Conservation (phyloP, 2,797 vertebrate species). For the Harpagifer antarcticus region DNA sequence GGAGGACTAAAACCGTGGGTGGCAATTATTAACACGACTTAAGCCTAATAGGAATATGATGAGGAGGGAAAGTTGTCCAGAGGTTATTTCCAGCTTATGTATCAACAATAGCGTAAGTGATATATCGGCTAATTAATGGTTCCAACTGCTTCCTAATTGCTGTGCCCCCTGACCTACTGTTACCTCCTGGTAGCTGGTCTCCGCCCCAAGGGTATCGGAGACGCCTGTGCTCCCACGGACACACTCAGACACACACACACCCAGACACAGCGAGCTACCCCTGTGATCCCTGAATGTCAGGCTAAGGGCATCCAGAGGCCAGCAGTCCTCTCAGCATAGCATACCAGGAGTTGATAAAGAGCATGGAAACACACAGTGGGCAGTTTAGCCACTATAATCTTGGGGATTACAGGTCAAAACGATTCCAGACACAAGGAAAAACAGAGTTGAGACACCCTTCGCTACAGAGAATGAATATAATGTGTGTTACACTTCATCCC, state of each 20-base stretch:
- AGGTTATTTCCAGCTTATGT: constrained; percentile 64
- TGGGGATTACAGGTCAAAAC: constrained; percentile 80
- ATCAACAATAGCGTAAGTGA: constrained; percentile 72
- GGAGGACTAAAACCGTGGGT: constrained; percentile 15
- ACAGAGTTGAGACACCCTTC: constrained; percentile 38
- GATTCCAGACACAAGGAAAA: constrained; percentile 65
- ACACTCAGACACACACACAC: constrained; percentile 17
- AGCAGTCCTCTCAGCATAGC: constrained; percentile 69
- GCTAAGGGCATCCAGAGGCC: constrained; percentile 77
- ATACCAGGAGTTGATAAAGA: constrained; percentile 76
- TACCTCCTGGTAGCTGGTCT: constrained; percentile 68
- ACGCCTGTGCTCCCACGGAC: constrained; percentile 34
- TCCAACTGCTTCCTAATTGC: constrained; percentile 79
- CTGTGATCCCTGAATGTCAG: constrained; percentile 81
- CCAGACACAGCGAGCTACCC: constrained; percentile 64
- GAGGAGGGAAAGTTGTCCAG: constrained; percentile 58
- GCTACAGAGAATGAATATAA: constrained; percentile 43
- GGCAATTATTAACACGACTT: constrained; percentile 47
- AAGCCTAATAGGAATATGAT: constrained; percentile 50
- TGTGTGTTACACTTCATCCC: constrained; percentile 25
- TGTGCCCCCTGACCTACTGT: constrained; percentile 63
- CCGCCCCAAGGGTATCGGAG: constrained; percentile 68
- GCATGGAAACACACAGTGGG: constrained; percentile 76
- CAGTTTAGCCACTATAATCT: constrained; percentile 81
- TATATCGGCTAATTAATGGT: constrained; percentile 78